Conservation (phyloP, 2,113 vertebrate genomes). For the Tenebrosternarchus preto region DNA sequence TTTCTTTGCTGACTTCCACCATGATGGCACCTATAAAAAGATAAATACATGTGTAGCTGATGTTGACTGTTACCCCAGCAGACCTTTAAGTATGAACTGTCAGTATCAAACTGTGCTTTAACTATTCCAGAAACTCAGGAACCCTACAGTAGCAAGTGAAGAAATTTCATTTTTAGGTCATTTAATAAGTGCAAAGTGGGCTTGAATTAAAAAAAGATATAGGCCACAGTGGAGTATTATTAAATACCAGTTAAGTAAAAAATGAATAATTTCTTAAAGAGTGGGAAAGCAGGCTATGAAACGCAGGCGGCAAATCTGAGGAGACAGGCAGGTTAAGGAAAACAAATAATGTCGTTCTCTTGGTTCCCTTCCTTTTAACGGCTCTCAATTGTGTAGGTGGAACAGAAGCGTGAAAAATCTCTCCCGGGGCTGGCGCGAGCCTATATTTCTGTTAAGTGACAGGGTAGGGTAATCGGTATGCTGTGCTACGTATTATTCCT, state of each 20-base stretch:
- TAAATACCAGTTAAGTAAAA: neutral
- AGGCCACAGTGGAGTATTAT: neutral
- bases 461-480: neutral
- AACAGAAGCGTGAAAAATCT: conserved; percentile 30
- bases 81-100: no score
- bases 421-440: neutral
- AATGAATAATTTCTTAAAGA: neutral
- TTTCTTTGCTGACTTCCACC: no score
- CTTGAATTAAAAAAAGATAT: neutral
- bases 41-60: no score
- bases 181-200: neutral
- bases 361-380: conserved; percentile 16
- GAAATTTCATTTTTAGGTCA: neutral
- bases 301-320: neutral
- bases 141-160: neutral
- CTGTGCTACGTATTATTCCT: conserved; percentile 7
- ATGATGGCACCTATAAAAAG: no score
- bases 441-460: neutral
- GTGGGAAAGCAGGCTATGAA: neutral
- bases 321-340: conserved; percentile 12
- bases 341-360: conserved; percentile 12
- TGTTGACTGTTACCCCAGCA: no score
- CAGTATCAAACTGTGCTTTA: no score
- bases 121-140: no score
- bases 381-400: conserved; percentile 29